Evolutionary conservation across 2,113 vertebrate genomes (phyloP).

Genomic region (Hydrochoerus hydrochaeris): DNA sequence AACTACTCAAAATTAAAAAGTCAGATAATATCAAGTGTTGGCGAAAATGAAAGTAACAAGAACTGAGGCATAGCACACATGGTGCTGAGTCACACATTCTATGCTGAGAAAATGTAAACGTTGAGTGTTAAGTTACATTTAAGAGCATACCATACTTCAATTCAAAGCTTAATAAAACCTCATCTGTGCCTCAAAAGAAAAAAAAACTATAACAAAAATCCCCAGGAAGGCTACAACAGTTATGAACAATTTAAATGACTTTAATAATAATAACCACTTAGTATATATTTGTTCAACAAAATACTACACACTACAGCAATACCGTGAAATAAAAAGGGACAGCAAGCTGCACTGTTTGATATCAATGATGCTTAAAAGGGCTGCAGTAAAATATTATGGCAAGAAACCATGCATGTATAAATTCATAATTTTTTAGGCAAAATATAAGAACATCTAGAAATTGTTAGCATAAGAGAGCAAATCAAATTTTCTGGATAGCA

Average conservation of each 20-base stretch:
- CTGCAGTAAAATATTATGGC: not conserved
- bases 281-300: not conserved
- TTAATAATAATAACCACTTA: not conserved
- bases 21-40: not conserved
- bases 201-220: not conserved
- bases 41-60: not conserved
- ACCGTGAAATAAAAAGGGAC: not conserved
- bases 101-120: not conserved
- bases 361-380: not conserved
- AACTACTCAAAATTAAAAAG: not conserved
- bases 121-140: not conserved
- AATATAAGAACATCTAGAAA: not conserved
- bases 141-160: not conserved
- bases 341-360: not conserved
- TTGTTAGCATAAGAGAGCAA: not conserved
- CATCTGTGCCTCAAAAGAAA: not conserved
- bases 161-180: not conserved
- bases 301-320: not conserved
- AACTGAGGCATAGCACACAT: not conserved
- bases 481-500: not conserved
- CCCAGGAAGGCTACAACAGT: not conserved
- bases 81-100: not conserved
- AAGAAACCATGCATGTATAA: not conserved
- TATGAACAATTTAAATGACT: not conserved
- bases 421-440: not conserved